Evolutionary conservation across 2,888 invertebrate species (phyloP).

Genomic region (Zhengitettix transpicula): DNA sequence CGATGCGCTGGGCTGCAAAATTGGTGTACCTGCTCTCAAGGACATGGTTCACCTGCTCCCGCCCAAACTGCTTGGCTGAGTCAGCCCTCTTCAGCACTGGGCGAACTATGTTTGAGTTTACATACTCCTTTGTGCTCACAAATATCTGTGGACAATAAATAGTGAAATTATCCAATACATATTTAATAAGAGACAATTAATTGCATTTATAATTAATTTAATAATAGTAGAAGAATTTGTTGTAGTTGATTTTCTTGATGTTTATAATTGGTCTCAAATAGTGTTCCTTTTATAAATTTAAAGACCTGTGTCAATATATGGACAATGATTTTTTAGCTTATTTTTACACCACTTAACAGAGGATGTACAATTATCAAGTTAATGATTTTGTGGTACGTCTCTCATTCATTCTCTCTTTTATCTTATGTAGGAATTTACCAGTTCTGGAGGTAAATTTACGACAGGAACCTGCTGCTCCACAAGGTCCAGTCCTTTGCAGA

Average conservation of each 20-base stretch:
- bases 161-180: neutral
- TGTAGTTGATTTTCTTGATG: no score
- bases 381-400: no score
- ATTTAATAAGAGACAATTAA: neutral
- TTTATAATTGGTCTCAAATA: no score
- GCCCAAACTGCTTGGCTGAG: conserved; percentile 62
- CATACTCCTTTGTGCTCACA: conserved; percentile 60
- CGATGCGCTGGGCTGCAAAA: conserved; percentile 56
- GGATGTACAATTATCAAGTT: no score
- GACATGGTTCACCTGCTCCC: conserved; percentile 31
- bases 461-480: conserved; percentile 72
- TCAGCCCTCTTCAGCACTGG: conserved; percentile 64
- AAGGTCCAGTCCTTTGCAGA: conserved; percentile 69
- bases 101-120: conserved; percentile 42
- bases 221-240: neutral
- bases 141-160: conserved; percentile 43
- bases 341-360: no score
- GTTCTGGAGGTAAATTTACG: conserved; percentile 67
- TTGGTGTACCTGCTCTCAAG: conserved; percentile 52
- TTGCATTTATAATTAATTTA: neutral
- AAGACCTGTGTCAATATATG: no score
- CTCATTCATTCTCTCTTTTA: no score
- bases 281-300: no score
- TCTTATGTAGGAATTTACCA: conserved; percentile 36
- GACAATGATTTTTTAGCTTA: no score